Percentiles rank a stretch among this genome's conserved stretches.
phyloP scores from a whole-genome alignment of 2,113 vertebrate species.

The Noctilio leporinus region DNA sequence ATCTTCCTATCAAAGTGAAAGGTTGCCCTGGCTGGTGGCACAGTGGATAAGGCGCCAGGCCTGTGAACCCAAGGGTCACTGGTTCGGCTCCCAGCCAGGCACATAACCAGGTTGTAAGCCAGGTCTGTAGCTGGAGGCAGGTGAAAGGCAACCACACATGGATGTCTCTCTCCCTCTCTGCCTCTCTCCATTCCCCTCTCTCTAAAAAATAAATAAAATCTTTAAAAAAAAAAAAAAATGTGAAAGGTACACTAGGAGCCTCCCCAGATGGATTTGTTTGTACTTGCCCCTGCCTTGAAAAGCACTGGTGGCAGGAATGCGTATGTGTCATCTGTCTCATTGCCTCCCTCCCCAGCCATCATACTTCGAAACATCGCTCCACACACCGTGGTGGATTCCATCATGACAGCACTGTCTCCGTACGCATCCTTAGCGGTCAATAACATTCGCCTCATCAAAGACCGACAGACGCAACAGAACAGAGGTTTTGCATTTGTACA shows the following conservation, averaged over 20 bases:
- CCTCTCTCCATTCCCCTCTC: no score
- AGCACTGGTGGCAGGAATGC: neutral
- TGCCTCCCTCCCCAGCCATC: conserved; percentile 82
- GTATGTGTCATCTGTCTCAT: neutral
- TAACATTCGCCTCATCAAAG: conserved; percentile 98
- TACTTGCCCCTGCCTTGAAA: neutral
- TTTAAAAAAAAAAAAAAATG: no score
- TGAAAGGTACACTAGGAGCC: neutral
- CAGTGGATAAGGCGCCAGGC: no score
- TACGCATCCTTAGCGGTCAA: conserved; percentile 95
- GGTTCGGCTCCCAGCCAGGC: no score
- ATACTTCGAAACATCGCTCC: conserved; percentile 97
- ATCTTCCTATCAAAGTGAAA: neutral
- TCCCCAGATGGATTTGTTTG: neutral
- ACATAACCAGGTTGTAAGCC: no score
- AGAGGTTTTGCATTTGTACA: conserved; percentile 98
- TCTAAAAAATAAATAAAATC: no score
- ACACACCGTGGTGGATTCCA: conserved; percentile 93
- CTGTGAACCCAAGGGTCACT: no score
- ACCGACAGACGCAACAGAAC: conserved; percentile 98
- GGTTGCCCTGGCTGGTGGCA: no score
- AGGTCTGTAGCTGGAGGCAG: no score
- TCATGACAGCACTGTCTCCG: conserved; percentile 91
- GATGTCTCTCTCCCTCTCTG: no score
- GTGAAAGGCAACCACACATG: no score